A percentile compares a stretch with the other conserved stretches of the same genome.
Conservation (phyloP, 2,113 vertebrate genomes). For the Turnix velox region DNA sequence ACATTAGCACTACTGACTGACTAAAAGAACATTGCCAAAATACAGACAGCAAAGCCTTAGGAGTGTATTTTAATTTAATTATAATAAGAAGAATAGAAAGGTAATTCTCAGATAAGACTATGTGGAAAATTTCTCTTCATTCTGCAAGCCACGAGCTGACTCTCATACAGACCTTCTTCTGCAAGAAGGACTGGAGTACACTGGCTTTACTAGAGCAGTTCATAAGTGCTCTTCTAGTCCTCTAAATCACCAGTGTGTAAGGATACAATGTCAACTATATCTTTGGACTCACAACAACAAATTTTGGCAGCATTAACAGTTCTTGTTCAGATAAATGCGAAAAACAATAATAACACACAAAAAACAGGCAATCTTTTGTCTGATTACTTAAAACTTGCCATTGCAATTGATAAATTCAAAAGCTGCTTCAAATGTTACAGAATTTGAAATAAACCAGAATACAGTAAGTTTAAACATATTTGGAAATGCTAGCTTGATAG, state of each 20-base stretch:
- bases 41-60: not conserved
- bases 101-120: not conserved
- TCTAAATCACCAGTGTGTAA: not conserved
- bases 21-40: accelerated
- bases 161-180: no score
- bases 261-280: not conserved
- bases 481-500: not conserved
- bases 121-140: not conserved
- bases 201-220: not conserved
- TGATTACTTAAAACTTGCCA: not conserved
- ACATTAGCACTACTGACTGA: not conserved
- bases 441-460: not conserved
- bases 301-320: not conserved
- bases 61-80: not conserved
- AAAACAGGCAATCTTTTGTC: not conserved
- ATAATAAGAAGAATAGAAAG: not conserved
- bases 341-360: not conserved
- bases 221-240: not conserved
- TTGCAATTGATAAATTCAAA: not conserved
- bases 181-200: not conserved
- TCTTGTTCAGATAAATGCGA: not conserved
- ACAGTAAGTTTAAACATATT: not conserved
- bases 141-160: not conserved
- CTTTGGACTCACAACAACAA: not conserved
- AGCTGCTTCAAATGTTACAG: not conserved